These are phyloP conservation scores for Oxystoma pomonae DNA, from an alignment of 2,888 invertebrate species.

Conservation along the genomic window DNA sequence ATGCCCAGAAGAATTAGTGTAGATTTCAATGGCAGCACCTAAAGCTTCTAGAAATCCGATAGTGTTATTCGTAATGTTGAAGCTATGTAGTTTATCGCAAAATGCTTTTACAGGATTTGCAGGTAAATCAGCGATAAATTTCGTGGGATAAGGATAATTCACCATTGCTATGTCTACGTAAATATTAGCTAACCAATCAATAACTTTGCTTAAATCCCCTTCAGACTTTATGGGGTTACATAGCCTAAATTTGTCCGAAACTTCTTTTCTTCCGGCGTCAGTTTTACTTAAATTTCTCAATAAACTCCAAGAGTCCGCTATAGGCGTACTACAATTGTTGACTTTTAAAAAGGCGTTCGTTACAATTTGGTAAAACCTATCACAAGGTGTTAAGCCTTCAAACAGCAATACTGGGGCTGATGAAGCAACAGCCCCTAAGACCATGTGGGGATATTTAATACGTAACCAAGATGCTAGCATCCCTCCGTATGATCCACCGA, in stretches of 20 bases:
- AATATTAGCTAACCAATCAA: constrained; percentile 67
- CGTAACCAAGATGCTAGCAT: constrained; percentile 96
- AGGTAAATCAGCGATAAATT: constrained; percentile 80
- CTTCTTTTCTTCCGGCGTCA: constrained; percentile 49
- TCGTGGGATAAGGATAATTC: constrained; percentile 87
- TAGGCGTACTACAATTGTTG: constrained; percentile 62
- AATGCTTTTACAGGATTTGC: constrained; percentile 73
- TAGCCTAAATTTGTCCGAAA: constrained; percentile 70
- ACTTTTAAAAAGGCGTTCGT: constrained; percentile 67
- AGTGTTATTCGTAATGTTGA: constrained; percentile 42
- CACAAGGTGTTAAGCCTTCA: constrained; percentile 71
- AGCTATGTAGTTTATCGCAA: constrained; percentile 50
- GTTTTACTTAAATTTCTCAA: constrained; percentile 56
- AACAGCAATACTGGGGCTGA: constrained; percentile 92
- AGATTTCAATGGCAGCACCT: constrained; percentile 67
- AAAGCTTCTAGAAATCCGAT: constrained; percentile 57
- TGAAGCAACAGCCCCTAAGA: constrained; percentile 84
- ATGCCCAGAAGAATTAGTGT: constrained; percentile 76
- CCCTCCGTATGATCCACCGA: constrained; percentile 92
- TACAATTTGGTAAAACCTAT: constrained; percentile 69
- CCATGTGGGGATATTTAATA: constrained; percentile 90
- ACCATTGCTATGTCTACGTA: constrained; percentile 87
- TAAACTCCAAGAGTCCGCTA: constrained; percentile 72
- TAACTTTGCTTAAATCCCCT: constrained; percentile 54
- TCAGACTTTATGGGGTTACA: constrained; percentile 64